Percentiles rank a stretch among this genome's conserved stretches.
Evolutionary conservation across 1,140 invertebrate species (phyloP).

Genomic region (Bradynema listronoti): DNA sequence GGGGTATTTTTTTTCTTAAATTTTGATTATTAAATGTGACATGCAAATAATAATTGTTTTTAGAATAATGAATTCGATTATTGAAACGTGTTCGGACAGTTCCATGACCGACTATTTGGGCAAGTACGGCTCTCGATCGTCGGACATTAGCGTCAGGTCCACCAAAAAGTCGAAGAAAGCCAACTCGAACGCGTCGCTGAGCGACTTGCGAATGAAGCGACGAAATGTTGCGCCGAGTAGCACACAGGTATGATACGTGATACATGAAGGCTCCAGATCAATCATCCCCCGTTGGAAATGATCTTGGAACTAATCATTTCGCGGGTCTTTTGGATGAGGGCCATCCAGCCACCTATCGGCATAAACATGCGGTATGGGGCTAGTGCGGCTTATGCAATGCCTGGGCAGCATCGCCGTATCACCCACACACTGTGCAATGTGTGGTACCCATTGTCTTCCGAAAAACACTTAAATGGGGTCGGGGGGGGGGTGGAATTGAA

Average conservation of each 20-base stretch:
- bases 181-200: slow-evolving; percentile 31
- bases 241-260: slow-evolving; percentile 52
- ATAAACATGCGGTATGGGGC: not conserved
- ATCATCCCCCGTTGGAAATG: too few relatives aligned
- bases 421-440: too few relatives aligned
- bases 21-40: too few relatives aligned
- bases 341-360: too few relatives aligned
- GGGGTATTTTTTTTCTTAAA: too few relatives aligned
- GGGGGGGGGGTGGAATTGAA: too few relatives aligned
- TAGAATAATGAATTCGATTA: slow-evolving; percentile 42
- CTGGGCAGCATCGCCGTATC: too few relatives aligned
- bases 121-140: slow-evolving; percentile 29
- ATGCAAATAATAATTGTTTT: slow-evolving; percentile 25
- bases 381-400: not conserved
- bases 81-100: slow-evolving; percentile 41
- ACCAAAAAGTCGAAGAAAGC: slow-evolving; percentile 40
- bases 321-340: too few relatives aligned
- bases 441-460: too few relatives aligned
- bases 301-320: too few relatives aligned
- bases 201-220: slow-evolving; percentile 35
- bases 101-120: slow-evolving; percentile 14
- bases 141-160: slow-evolving; percentile 19
- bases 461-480: too few relatives aligned
- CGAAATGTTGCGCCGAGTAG: slow-evolving; percentile 49
- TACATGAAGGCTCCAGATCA: too few relatives aligned